These are phyloP conservation scores for Poecile montanus DNA, from an alignment of 2,797 vertebrate genomes.

Conservation along the genomic window DNA sequence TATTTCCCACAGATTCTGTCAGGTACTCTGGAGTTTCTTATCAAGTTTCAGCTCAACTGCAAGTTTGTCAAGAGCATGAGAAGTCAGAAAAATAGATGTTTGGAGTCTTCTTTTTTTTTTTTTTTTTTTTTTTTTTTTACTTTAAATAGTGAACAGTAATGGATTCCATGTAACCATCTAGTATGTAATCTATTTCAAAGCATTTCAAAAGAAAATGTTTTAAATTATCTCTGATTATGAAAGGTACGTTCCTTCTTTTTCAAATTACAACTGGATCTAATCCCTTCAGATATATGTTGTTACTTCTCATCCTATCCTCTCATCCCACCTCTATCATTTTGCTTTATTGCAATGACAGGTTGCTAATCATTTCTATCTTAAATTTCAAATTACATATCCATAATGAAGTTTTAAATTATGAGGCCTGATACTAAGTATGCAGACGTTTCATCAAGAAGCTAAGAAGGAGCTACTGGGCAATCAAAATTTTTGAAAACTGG, in stretches of 20 bases:
- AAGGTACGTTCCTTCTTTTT: background rate
- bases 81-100: background rate
- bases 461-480: slow-evolving; percentile 22
- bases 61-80: background rate
- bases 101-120: background rate
- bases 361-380: background rate
- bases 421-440: background rate
- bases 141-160: background rate
- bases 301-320: background rate
- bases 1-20: background rate
- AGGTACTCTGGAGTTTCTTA: background rate
- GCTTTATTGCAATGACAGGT: background rate
- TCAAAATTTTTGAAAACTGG: slow-evolving; percentile 36
- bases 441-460: slow-evolving; percentile 29
- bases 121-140: background rate
- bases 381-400: slow-evolving; percentile 5
- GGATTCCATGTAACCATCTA: background rate
- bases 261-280: background rate
- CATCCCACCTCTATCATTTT: background rate
- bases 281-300: background rate
- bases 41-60: background rate
- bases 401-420: slow-evolving; percentile 24
- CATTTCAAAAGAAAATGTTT: background rate
- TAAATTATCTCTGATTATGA: background rate
- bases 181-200: background rate